phyloP scores from a whole-genome alignment of 2,797 vertebrate genomes.

The Decapterus maruadsi region DNA sequence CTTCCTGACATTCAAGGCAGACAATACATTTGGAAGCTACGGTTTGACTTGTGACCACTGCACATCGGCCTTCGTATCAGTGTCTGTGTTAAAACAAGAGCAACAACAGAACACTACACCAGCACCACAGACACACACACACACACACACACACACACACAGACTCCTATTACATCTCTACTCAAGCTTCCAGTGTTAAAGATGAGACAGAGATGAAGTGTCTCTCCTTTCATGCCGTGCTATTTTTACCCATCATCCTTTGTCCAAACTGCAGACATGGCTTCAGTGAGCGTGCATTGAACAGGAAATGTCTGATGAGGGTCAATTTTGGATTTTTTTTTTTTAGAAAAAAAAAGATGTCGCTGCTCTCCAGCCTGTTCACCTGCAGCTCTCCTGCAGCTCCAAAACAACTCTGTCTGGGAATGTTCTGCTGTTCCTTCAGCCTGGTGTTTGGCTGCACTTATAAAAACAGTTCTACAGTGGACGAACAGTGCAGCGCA shows the following conservation, averaged over 20 bases:
- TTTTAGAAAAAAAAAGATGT: too few species aligned
- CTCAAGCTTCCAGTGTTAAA: constrained; percentile 10
- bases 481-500: too few species aligned
- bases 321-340: constrained; percentile 26
- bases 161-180: constrained; percentile 28
- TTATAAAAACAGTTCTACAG: too few species aligned
- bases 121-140: not conserved
- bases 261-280: constrained; percentile 16
- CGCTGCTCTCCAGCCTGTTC: too few species aligned
- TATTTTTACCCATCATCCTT: constrained; percentile 18
- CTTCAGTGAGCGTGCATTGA: constrained; percentile 1
- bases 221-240: not conserved
- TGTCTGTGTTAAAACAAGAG: constrained; percentile 31
- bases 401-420: too few species aligned
- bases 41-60: constrained; percentile 3
- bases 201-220: not conserved
- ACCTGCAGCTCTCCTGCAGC: too few species aligned
- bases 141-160: constrained; percentile 3
- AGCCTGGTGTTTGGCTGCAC: too few species aligned
- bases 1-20: not conserved
- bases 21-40: not conserved
- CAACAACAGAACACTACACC: constrained; percentile 37
- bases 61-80: constrained; percentile 25
- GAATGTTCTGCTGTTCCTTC: too few species aligned
- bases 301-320: constrained; percentile 32